Base-by-base conservation (phyloP, 2,113 vertebrate species). In the Hemichromis elongatus region DNA sequence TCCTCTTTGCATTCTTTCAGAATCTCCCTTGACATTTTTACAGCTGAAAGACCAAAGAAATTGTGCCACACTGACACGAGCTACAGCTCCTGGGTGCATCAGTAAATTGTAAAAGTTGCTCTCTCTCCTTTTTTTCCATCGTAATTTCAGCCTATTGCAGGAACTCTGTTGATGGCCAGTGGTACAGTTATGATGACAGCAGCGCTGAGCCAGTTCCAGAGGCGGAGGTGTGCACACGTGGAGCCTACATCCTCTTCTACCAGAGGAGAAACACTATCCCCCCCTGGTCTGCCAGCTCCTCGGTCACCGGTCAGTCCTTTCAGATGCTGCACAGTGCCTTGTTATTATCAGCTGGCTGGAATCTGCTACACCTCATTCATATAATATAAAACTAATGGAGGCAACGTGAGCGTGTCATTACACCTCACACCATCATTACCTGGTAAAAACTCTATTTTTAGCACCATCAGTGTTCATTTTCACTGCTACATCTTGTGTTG, bases 171-270 rank as follows among this genome's bases (percentile, higher is more conserved):
- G 97, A 99, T 0, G 97, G 97, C 47, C 97, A 92, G 84, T 99
- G 98, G 98, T 99, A 99, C 94, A 96, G 96, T 85, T 99, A 97
- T 0, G 98, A 99, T 0, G 98, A 99, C 96, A 99, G 97, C 95
- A 96, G 92, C 0, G 97, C 97, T 13, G 97, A 98, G 63, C 89
- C 94, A 0, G 93, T 98, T 73, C 95, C 81, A 0, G 97, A 99
- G 85, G 96, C 95, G 0, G 97, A 98, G 57, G 96, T 99, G 90
- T 97, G 96, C 86, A 98, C 98, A 19, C 96, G 97, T 9, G 97
- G 97, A 2, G 98, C 98, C 78, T 99, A 99, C 93, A 99, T 99
- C 90, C 97, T 99, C 9, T 99, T 99, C 93, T 99, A 99, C 89
- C 98, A 99, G 95, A 97, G 97, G 80, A 95, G 97, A 45, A 95